Evolutionary conservation across 2,113 vertebrate species (phyloP).

Genomic region (Calidris pygmaea): DNA sequence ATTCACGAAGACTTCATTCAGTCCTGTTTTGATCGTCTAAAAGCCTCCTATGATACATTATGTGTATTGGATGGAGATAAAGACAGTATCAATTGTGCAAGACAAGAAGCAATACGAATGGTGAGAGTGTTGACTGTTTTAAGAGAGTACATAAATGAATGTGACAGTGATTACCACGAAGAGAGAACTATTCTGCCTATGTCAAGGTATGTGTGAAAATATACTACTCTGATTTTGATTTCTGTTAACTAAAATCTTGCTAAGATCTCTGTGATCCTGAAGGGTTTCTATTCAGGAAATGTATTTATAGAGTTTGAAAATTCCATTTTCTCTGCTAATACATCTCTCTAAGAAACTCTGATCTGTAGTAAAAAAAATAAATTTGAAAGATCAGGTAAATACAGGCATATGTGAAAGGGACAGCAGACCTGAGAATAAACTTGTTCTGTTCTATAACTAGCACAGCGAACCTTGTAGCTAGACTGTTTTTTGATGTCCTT

Average conservation of each 20-base stretch:
- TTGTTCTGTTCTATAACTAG: neutral
- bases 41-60: conserved; percentile 96
- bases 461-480: accelerated
- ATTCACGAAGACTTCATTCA: conserved; percentile 99
- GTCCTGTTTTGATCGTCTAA: conserved; percentile 98
- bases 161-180: conserved; percentile 98
- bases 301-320: neutral
- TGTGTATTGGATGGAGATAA: conserved; percentile 98
- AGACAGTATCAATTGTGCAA: conserved; percentile 98
- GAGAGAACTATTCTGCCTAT: conserved; percentile 98
- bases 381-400: neutral
- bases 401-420: neutral
- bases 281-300: neutral
- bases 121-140: conserved; percentile 96
- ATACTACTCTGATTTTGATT: neutral
- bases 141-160: conserved; percentile 98
- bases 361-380: neutral
- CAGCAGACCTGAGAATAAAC: neutral
- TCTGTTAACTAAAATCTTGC: neutral
- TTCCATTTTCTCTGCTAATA: neutral
- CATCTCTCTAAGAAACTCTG: neutral
- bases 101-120: conserved; percentile 98
- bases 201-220: conserved; percentile 87
- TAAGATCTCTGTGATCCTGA: neutral
- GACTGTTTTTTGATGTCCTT: neutral